A percentile compares a stretch with the other conserved stretches of the same genome.
Conservation (phyloP, 2,113 vertebrate genomes). For the Tor tambroides region DNA sequence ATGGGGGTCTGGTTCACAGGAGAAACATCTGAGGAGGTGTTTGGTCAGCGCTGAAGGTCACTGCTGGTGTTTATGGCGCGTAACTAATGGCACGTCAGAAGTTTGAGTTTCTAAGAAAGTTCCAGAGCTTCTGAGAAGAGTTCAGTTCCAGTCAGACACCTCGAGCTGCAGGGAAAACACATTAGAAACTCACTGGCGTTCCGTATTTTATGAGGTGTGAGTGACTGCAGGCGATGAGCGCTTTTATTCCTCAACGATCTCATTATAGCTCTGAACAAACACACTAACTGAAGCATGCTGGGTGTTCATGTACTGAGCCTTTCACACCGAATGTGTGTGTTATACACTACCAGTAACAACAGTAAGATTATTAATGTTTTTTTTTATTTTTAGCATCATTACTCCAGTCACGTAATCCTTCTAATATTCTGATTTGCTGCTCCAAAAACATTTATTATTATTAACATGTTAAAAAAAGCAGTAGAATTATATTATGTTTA, state of each 20-base stretch:
- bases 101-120: slow-evolving; percentile 20
- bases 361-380: no score
- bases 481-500: no score
- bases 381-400: no score
- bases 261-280: slow-evolving; percentile 7
- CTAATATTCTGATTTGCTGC: no score
- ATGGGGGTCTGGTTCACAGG: no score
- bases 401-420: no score
- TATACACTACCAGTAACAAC: no score
- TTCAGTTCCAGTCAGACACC: slow-evolving; percentile 27
- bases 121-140: no score
- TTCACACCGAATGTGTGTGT: no score
- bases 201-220: slow-evolving; percentile 39
- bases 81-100: slow-evolving; percentile 75
- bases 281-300: neutral
- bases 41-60: slow-evolving; percentile 46
- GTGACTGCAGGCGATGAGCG: slow-evolving; percentile 70
- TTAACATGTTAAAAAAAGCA: no score
- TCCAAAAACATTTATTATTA: no score
- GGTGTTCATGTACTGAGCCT: no score
- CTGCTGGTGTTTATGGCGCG: slow-evolving; percentile 80
- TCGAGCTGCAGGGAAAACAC: neutral
- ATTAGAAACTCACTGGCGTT: neutral
- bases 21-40: neutral
- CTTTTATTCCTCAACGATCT: slow-evolving; percentile 53